Conservation (phyloP, 2,113 vertebrate species). For the Charadrius vociferus region DNA sequence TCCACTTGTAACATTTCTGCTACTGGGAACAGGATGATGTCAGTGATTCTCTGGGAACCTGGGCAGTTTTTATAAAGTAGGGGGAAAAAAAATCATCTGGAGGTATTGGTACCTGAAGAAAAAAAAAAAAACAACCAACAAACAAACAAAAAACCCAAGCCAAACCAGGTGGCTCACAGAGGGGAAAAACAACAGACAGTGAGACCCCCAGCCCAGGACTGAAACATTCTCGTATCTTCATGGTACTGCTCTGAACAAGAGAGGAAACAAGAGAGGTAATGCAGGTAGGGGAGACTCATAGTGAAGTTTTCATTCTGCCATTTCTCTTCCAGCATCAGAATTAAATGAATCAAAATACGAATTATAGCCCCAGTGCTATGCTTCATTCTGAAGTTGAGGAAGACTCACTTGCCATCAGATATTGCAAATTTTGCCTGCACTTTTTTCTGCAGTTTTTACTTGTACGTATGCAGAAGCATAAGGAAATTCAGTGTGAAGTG, state of each 20-base stretch:
- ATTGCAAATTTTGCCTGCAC: not conserved
- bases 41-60: not conserved
- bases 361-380: not conserved
- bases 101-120: not conserved
- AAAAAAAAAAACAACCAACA: too few species aligned
- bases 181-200: not conserved
- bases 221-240: accelerated
- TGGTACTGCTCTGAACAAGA: too few species aligned
- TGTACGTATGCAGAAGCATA: not conserved
- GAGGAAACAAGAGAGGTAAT: not conserved
- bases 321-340: not conserved
- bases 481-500: not conserved
- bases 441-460: not conserved
- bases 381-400: not conserved
- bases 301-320: not conserved
- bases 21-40: not conserved
- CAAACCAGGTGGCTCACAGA: not conserved
- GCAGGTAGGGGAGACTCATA: not conserved
- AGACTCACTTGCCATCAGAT: not conserved
- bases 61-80: not conserved
- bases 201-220: not conserved
- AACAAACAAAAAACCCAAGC: not conserved
- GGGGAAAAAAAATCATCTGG: not conserved
- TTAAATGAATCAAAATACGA: not conserved
- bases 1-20: not conserved